A percentile compares a stretch with the other conserved stretches of the same genome.
These are phyloP conservation scores for Leiothrix lutea DNA, from an alignment of 2,113 vertebrate genomes.

Conservation along the genomic window DNA sequence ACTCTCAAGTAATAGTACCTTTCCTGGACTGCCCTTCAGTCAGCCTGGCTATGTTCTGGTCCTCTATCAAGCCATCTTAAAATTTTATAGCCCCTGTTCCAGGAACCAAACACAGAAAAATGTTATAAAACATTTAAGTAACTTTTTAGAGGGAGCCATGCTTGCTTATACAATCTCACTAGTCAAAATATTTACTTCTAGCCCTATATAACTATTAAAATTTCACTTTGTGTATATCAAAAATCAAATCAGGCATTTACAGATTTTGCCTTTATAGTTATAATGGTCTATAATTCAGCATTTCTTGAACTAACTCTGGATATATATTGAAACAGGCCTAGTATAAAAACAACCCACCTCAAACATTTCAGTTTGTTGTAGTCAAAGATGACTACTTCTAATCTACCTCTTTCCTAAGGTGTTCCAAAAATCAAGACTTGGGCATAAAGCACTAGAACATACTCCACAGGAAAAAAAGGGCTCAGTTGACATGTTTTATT, in stretches of 20 bases:
- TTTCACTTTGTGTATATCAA: not conserved
- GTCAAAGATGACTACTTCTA: not conserved
- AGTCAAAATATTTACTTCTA: not conserved
- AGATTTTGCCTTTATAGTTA: not conserved
- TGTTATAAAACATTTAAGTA: not conserved
- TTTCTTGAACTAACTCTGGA: not conserved
- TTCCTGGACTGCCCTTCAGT: not conserved
- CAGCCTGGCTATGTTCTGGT: not conserved
- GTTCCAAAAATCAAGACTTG: not conserved
- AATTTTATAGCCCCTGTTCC: not conserved
- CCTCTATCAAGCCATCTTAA: not conserved
- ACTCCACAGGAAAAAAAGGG: not conserved
- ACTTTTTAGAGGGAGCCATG: not conserved
- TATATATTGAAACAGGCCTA: not conserved
- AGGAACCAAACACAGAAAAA: not conserved
- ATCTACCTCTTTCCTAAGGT: not conserved
- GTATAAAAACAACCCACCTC: not conserved
- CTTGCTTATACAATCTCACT: not conserved
- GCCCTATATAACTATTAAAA: not conserved
- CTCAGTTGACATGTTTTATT: not conserved
- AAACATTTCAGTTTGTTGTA: not conserved
- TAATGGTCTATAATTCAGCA: not conserved
- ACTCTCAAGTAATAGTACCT: not conserved
- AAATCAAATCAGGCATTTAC: not conserved
- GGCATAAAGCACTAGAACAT: not conserved